phyloP scores from a whole-genome alignment of 2,888 invertebrate species.

The Lepidochitona cinerea region DNA sequence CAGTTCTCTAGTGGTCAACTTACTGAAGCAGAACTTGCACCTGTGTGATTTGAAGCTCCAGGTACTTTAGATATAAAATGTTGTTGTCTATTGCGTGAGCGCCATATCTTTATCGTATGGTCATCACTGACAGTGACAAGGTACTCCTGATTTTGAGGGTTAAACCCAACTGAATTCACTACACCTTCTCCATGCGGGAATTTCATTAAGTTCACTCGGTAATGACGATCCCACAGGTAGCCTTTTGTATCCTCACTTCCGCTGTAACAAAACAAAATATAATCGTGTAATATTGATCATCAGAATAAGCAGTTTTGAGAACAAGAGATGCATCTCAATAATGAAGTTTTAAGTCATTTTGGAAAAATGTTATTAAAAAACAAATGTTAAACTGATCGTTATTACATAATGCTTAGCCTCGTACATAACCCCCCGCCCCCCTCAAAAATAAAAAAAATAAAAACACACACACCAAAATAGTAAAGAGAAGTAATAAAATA shows the following conservation, averaged over 20 bases:
- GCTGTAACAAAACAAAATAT: slow-evolving; percentile 73
- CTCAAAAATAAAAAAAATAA: no score
- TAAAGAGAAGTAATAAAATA: no score
- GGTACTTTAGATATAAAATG: background rate
- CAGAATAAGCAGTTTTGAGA: no score
- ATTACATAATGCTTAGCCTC: no score
- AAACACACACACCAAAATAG: no score
- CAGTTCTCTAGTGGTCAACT: background rate
- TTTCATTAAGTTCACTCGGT: slow-evolving; percentile 81
- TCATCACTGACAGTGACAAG: slow-evolving; percentile 87
- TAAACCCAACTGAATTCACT: slow-evolving; percentile 88
- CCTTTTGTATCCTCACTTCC: slow-evolving; percentile 87
- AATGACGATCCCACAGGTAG: slow-evolving; percentile 88
- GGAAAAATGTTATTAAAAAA: no score
- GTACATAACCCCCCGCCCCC: no score
- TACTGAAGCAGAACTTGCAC: background rate
- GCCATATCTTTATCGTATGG: slow-evolving; percentile 79
- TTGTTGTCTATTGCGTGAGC: slow-evolving; percentile 49
- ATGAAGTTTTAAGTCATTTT: no score
- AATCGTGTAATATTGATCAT: no score
- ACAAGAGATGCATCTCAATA: no score
- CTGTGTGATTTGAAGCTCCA: background rate
- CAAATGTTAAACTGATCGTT: no score
- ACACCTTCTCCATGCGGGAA: slow-evolving; percentile 81
- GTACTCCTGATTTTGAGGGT: slow-evolving; percentile 84